Evolutionary conservation across 2,888 invertebrate genomes (phyloP), one percentile per base, ranked within the genome.

Genomic region (Pollenia griseotomentosa): DNA sequence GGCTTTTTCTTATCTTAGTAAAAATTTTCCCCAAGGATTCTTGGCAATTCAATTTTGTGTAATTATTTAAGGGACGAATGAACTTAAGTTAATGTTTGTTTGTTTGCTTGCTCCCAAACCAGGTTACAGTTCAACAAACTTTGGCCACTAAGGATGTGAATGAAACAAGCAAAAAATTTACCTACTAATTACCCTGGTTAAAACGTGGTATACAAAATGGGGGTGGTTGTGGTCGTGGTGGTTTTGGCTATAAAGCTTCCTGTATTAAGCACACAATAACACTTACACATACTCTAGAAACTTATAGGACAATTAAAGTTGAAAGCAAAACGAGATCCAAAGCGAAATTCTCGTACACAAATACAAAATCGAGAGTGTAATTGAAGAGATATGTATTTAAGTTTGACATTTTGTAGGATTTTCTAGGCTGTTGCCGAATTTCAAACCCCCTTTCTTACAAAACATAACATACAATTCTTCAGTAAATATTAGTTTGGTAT

Each of bases 91-190:
- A 63, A 70, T 73, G 46, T 65, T 65, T 81, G 66, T 48, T 44
- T 48, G 74, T 14, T 44, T 66, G 23, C 44, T 46, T 55, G 12
- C 14, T 46, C 16, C 7, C 10, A 63, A 63, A 75, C 44, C 71
- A 83, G 88, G 83, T 85, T 78, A 83, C 61, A 83, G 85, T 85
- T 83, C 77, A 80, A 66, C 61, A 57, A 87, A 77, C 87, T 78
- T 74, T 77, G 66, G 61, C 74, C 79, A 78, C 68, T 77, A 83
- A 77, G 75, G 61, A 74, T 53, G 57, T 65, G 65, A 14, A 53
- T 16, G 71, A 46, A 78, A 66, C 23, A 48, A 42, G 53, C 48
- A n/a, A 53, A 46, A 48, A 51, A 46, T 44, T 19, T 23, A 40
- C 16, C 55, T 63, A 73, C 75, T 75, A 81, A 81, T 78, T 81